phyloP scores from a whole-genome alignment of 2,113 vertebrate genomes.

The Silurus asotus region DNA sequence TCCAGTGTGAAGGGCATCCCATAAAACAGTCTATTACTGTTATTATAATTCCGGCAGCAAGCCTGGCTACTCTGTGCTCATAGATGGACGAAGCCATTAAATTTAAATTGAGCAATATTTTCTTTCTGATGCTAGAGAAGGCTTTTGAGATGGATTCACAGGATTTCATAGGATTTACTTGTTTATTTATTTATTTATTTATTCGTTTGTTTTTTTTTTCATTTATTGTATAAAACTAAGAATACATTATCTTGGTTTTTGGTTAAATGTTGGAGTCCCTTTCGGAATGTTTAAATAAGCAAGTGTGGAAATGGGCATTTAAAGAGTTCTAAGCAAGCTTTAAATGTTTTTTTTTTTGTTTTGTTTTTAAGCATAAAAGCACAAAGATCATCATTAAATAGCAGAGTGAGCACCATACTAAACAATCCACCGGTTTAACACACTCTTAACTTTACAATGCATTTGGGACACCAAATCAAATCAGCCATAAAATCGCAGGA shows the following conservation, averaged over 20 bases:
- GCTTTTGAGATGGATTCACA: conserved; percentile 61
- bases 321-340: conserved; percentile 59
- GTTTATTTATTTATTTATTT: conserved; percentile 52
- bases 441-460: neutral
- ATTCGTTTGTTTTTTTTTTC: conserved; percentile 57
- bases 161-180: conserved; percentile 55
- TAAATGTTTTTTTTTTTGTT: conserved; percentile 38
- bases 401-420: neutral
- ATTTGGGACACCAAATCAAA: neutral
- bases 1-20: conserved; percentile 61
- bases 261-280: conserved; percentile 52
- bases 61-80: conserved; percentile 61
- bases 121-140: conserved; percentile 62
- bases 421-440: neutral
- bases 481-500: neutral
- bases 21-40: conserved; percentile 73
- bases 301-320: conserved; percentile 58
- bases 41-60: conserved; percentile 65
- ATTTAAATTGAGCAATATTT: conserved; percentile 77
- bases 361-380: neutral
- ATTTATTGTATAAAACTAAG: conserved; percentile 63
- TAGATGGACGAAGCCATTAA: conserved; percentile 72
- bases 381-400: neutral
- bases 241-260: conserved; percentile 58
- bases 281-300: conserved; percentile 59